Percentiles rank a stretch among this genome's conserved stretches.
Evolutionary conservation across 64 coral and sea anemone genomes (phyloP).

Genomic region (Acropora tenuis): DNA sequence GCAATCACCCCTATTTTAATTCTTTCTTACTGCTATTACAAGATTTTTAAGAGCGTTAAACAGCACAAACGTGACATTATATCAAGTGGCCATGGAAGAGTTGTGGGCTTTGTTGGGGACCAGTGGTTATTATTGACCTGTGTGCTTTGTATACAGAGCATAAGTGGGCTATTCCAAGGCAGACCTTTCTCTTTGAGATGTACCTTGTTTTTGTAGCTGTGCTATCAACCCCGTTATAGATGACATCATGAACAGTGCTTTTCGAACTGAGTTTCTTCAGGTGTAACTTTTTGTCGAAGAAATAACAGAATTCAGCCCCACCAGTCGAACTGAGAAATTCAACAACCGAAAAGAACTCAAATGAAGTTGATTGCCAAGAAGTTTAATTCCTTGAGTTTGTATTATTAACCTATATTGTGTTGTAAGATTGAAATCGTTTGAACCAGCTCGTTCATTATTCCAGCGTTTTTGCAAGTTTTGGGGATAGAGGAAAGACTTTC

Average conservation of each 20-base stretch:
- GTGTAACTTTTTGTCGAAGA: not conserved
- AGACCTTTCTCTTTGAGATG: constrained; percentile 11
- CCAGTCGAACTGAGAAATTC: not conserved
- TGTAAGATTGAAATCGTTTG: too few species aligned
- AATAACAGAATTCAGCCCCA: not conserved
- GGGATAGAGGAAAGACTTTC: too few species aligned
- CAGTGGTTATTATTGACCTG: constrained; percentile 26
- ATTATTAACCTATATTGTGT: too few species aligned
- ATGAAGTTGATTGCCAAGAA: not conserved
- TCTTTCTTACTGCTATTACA: not conserved
- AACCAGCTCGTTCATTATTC: too few species aligned
- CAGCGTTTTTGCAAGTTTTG: too few species aligned
- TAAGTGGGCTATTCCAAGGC: not conserved
- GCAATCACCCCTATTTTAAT: not conserved
- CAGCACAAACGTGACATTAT: not conserved
- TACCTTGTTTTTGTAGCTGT: not conserved
- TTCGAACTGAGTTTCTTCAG: constrained; percentile 19
- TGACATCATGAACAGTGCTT: constrained; percentile 27
- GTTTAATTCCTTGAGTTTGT: not conserved
- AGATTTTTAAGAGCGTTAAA: not conserved
- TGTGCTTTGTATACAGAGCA: not conserved
- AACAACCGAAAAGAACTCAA: not conserved
- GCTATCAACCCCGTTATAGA: constrained; percentile 50
- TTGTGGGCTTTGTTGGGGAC: constrained; percentile 26
- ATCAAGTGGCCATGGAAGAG: not conserved